phyloP scores from a whole-genome alignment of 2,797 vertebrate species.

The Rhinella marina region DNA sequence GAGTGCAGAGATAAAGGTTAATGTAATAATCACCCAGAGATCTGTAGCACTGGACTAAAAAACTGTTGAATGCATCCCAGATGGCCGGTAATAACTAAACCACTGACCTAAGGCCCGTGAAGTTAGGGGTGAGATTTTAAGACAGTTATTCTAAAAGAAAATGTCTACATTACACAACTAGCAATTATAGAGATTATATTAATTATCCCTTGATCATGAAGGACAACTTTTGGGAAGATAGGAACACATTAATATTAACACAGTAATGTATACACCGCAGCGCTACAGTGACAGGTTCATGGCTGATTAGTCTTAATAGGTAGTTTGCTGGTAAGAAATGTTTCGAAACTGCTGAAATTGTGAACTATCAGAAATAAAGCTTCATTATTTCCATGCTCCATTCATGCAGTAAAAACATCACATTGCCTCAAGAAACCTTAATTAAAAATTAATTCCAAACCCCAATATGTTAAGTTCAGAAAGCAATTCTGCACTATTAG shows the following conservation, averaged over 20 bases:
- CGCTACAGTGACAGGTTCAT: background rate
- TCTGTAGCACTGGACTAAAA: no score
- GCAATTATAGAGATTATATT: background rate
- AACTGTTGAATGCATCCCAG: no score
- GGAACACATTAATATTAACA: background rate
- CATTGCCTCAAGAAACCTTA: background rate
- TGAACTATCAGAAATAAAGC: background rate
- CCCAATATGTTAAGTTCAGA: background rate
- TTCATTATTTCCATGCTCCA: background rate
- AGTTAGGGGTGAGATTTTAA: no score
- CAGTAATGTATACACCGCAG: background rate
- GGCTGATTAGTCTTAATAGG: background rate
- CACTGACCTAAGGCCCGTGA: no score
- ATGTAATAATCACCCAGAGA: no score
- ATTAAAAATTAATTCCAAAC: background rate
- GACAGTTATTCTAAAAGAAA: background rate
- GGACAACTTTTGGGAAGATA: background rate
- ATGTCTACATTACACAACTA: background rate
- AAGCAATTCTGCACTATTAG: no score
- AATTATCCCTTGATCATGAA: background rate
- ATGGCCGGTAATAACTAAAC: no score
- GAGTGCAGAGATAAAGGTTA: no score
- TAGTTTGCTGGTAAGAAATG: background rate
- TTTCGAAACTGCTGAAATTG: background rate
- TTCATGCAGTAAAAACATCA: background rate